Evolutionary conservation across 2,888 invertebrate species (phyloP), one percentile per base, ranked within the genome.

Genomic region (Pandemis heparana): DNA sequence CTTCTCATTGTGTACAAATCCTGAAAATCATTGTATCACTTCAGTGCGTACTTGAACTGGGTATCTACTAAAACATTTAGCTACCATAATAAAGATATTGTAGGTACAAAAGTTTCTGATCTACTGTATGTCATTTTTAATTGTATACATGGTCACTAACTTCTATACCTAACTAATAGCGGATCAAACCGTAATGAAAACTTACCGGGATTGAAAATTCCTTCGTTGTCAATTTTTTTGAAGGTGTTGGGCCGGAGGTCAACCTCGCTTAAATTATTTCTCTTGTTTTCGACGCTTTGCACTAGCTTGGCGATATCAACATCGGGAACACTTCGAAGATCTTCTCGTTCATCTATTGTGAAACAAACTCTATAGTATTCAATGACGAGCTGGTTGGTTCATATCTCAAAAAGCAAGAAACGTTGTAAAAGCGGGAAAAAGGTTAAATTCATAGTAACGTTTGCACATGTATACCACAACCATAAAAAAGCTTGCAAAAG

Each of bases 241-340:
- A 94, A 94, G 0, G 90, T 92, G 75, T 90, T 92, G 5, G 90
- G 89, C 43, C 88, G 86, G 4, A 92, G 83, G 75, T 93, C 93
- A 7, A 92, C 85, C 78, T 92, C 91, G 71, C 88, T 87, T 4
- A 92, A 79, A 67, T 89, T 91, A 75, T 81, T 85, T 77, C 92
- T 93, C 75, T 87, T 88, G 41, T 84, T 87, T 71, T 94, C 89
- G 4, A 91, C 89, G 63, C 83, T 88, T 75, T 91, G 88, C 5
- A 94, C 91, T 38, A 94, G 82, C 77, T 94, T 94, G 2, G 94
- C 93, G 41, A 94, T 94, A 75, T 94, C 94, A 5, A 94, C 92
- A 75, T 90, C 91, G 8, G 94, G 87, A 1, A 94, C 94, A 77
- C 94, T 89, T 38, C 94, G 91, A 0, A 94, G 87, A 75, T 94